Evolutionary conservation across 2,113 vertebrate genomes (phyloP).

Genomic region (Nothocercus julius): DNA sequence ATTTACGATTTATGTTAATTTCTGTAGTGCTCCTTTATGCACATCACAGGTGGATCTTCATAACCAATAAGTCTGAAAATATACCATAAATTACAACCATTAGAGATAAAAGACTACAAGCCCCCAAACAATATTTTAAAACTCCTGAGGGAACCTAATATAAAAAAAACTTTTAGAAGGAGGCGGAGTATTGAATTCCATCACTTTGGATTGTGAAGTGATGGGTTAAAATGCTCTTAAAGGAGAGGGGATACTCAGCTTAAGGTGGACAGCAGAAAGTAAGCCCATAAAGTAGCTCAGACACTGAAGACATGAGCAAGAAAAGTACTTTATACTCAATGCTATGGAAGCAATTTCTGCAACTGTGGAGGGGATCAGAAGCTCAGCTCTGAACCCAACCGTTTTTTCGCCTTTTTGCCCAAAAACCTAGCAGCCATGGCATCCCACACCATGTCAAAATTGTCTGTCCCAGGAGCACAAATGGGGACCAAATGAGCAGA

Average conservation of each 20-base stretch:
- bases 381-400: not conserved
- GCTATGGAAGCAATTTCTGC: not conserved
- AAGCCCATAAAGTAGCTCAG: not conserved
- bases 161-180: not conserved
- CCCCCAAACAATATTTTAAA: not conserved
- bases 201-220: not conserved
- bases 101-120: conserved; percentile 8
- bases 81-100: not conserved
- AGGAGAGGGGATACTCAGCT: not conserved
- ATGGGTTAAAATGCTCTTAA: not conserved
- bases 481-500: not conserved
- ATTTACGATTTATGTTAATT: not conserved
- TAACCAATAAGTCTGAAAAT: not conserved
- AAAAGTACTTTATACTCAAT: not conserved
- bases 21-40: not conserved
- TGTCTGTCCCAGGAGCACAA: not conserved
- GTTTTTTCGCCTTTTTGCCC: not conserved
- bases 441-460: not conserved
- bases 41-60: not conserved
- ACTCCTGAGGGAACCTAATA: not conserved
- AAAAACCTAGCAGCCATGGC: not conserved
- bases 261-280: not conserved
- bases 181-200: not conserved
- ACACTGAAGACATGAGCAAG: not conserved
- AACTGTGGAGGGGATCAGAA: not conserved